Evolutionary conservation across 2,113 vertebrate genomes (phyloP).

Genomic region (Protobothrops mucrosquamatus): DNA sequence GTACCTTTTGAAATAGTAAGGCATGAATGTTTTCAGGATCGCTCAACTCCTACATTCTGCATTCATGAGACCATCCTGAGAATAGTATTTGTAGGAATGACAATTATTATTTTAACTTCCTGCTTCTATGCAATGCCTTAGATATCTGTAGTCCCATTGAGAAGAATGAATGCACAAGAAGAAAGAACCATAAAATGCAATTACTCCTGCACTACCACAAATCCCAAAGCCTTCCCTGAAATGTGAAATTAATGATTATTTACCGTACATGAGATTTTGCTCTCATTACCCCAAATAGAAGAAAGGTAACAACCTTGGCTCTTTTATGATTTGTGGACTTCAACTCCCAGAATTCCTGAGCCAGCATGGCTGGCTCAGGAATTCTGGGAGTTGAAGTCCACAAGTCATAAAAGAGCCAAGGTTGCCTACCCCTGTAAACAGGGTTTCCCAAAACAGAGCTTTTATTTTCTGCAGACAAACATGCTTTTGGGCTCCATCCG

Average conservation of each 20-base stretch:
- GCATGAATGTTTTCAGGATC: conserved; percentile 14
- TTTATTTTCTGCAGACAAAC: not conserved
- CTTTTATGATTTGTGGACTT: no score
- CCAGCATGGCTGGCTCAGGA: no score
- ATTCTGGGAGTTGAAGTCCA: no score
- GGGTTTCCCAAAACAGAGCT: not conserved
- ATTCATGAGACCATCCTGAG: conserved; percentile 16
- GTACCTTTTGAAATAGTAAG: conserved; percentile 4
- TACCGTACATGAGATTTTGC: conserved; percentile 23
- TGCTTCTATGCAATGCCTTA: conserved; percentile 35
- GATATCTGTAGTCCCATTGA: conserved; percentile 3
- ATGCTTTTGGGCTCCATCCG: not conserved
- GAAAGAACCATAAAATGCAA: conserved; percentile 33
- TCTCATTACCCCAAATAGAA: conserved; percentile 42
- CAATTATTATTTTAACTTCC: conserved; percentile 38
- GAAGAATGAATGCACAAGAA: conserved; percentile 40
- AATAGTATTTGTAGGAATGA: conserved; percentile 17
- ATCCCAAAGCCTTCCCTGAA: conserved; percentile 43
- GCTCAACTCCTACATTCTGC: conserved; percentile 3
- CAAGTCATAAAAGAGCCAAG: no score
- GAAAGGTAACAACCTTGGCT: not conserved
- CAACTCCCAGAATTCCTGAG: no score
- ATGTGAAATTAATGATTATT: conserved; percentile 16
- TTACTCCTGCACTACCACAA: conserved; percentile 39
- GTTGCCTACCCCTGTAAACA: no score